Evolutionary conservation across 2,888 invertebrate genomes (phyloP), one percentile per base, ranked within the genome.

Genomic region (Eurois occulta): DNA sequence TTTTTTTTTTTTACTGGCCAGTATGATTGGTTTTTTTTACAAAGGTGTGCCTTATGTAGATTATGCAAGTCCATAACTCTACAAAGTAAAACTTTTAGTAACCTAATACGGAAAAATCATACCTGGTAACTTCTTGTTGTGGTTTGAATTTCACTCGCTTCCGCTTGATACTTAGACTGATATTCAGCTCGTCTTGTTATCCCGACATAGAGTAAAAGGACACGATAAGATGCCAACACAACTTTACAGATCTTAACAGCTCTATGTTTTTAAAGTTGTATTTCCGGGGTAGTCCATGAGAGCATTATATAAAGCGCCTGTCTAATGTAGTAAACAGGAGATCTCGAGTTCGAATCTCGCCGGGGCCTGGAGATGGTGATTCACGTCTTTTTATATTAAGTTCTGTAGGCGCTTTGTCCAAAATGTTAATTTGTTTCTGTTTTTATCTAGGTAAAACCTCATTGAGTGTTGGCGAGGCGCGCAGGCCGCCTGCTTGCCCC

Each of bases 381-480:
- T 3, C 41, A 41, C 41, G 2, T 8, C 41, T 41, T 41, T 41
- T 41, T 41, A 41, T n/a, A 41, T 41, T 41, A 18, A 48, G 7
- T 41, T 75, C 1, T 48, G 64, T 66, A 10, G 8, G 32, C 4
- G 16, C 21, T 46, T 24, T 4, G 28, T 32, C 8, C 24, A 52
- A 58, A 69, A 55, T 65, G 41, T 65, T 58, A 16, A 65, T 62
- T 77, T 38, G 32, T 69, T 72, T 64, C 16, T 84, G 24, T 80
- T 87, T 60, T 78, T 83, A 75, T 83, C 18, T 92, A 96, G 96
- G 95, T 96, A 92, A 96, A 96, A 91, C 96, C 96, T 88, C 96
- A 96, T 91, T 96, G 94, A 96, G 93, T 89, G 92, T 89, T 91
- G 93, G 93, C 93, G 93, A 93, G 92, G 89, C 90, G 91, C 91